A percentile compares a stretch with the other conserved stretches of the same genome.
phyloP scores from a whole-genome alignment of 2,113 vertebrate genomes.

The Nibea albiflora region DNA sequence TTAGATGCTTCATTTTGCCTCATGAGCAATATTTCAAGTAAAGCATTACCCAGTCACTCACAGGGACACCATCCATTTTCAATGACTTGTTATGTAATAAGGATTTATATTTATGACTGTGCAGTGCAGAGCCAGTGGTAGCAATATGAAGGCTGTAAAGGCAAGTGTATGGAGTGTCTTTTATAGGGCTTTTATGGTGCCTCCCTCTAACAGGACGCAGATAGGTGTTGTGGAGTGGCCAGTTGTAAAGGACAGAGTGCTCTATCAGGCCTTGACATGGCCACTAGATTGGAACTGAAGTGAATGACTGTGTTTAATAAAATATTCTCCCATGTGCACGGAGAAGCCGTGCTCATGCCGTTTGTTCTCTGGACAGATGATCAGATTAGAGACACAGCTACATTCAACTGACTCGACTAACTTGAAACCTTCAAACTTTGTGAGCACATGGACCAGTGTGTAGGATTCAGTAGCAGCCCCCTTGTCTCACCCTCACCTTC shows the following conservation, averaged over 20 bases:
- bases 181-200: slow-evolving; percentile 60
- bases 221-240: slow-evolving; percentile 53
- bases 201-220: slow-evolving; percentile 44
- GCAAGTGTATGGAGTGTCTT: slow-evolving; percentile 27
- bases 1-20: slow-evolving; percentile 25
- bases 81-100: slow-evolving; percentile 44
- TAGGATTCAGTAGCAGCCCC: too few relatives aligned
- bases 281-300: slow-evolving; percentile 51
- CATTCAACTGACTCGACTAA: neutral
- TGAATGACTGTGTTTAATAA: slow-evolving; percentile 49
- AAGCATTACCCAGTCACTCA: slow-evolving; percentile 41
- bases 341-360: neutral
- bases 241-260: slow-evolving; percentile 43
- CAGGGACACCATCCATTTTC: slow-evolving; percentile 35
- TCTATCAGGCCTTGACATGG: slow-evolving; percentile 56
- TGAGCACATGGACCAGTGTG: neutral
- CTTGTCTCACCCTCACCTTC: too few relatives aligned
- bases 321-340: slow-evolving; percentile 36
- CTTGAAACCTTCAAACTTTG: neutral
- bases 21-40: slow-evolving; percentile 20
- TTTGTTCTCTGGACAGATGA: slow-evolving; percentile 13
- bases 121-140: slow-evolving; percentile 1
- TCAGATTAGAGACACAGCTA: neutral
- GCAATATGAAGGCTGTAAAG: slow-evolving; percentile 42
- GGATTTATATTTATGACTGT: slow-evolving; percentile 49